A percentile compares a stretch with the other conserved stretches of the same genome.
These are phyloP conservation scores for Ia io DNA, from an alignment of 2,113 vertebrate species.

Conservation along the genomic window DNA sequence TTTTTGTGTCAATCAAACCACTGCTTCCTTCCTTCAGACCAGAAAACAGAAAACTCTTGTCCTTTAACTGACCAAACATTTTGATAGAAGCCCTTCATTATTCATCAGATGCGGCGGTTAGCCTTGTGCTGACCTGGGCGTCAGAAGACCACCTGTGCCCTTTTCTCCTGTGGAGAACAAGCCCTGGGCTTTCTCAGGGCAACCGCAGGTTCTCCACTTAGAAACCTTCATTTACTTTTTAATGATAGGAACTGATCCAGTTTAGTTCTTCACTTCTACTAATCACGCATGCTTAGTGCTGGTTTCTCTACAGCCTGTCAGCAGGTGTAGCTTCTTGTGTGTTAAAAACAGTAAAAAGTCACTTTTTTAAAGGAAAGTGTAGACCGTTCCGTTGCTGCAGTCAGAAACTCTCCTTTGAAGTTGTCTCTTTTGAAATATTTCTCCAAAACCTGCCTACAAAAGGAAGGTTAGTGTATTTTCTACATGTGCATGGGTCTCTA, in stretches of 20 bases:
- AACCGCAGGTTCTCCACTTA: slow-evolving; percentile 18
- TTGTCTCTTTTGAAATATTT: slow-evolving; percentile 51
- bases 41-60: background rate
- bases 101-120: background rate
- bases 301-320: background rate
- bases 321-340: background rate
- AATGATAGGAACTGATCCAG: background rate
- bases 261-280: background rate
- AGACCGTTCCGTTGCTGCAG: background rate
- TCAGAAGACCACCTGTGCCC: slow-evolving; percentile 1
- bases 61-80: background rate
- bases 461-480: background rate
- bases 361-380: slow-evolving; percentile 3
- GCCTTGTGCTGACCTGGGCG: background rate
- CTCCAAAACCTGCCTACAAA: slow-evolving; percentile 33
- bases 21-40: background rate
- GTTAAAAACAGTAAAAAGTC: slow-evolving; percentile 10
- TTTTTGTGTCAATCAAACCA: accelerated
- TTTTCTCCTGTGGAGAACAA: background rate
- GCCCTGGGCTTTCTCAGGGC: slow-evolving; percentile 34
- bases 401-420: background rate
- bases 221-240: background rate
- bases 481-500: background rate
- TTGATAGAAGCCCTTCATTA: background rate
- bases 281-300: background rate